Base-by-base conservation (phyloP, 2,888 invertebrate species). In the Amaurobius ferox region DNA sequence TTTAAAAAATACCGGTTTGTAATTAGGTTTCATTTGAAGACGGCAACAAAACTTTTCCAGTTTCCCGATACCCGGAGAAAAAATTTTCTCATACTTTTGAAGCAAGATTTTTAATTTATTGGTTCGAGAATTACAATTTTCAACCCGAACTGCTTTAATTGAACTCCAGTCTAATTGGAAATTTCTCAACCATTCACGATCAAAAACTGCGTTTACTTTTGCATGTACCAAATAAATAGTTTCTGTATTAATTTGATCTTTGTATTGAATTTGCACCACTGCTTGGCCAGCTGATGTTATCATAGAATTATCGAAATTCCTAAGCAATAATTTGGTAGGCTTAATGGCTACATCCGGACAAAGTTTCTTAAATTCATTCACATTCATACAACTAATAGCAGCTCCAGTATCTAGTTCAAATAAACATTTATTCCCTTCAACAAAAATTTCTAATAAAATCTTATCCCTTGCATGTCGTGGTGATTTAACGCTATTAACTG, bases 211-310 rank as follows among this genome's bases (percentile, higher is more conserved):
- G 74, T 74, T 74, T 74, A 74, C 74, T 74, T 74, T 74, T 74
- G 74, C 74, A 74, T 74, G 74, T 74, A 74, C 74, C 62, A 72
- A 72, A 72, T 72, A 72, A 72, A 72, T 72, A 72, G 32, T 72
- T 72, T 72, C 55, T 72, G 72, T 72, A 72, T 72, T 72, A 72
- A 72, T 72, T 72, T 72, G 61, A 72, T 72, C 72, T 55, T 72
- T 61, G 55, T 74, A 74, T 74, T 74, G 74, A 74, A 74, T 74
- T 74, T 74, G 74, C 62, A 74, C 74, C 74, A 74, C 74, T 74
- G 74, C 74, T 74, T 74, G 74, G 74, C 74, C 74, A 74, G 74
- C 74, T 74, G 74, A 74, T 64, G 74, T 74, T 74, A 74, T 74
- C 73, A 73, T 73, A 73, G 73, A 62, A 73, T 73, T 73, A 73